Percentiles rank a stretch among this genome's conserved stretches.
phyloP scores from a whole-genome alignment of 2,888 invertebrate genomes.

The Amphimallon solstitiale region DNA sequence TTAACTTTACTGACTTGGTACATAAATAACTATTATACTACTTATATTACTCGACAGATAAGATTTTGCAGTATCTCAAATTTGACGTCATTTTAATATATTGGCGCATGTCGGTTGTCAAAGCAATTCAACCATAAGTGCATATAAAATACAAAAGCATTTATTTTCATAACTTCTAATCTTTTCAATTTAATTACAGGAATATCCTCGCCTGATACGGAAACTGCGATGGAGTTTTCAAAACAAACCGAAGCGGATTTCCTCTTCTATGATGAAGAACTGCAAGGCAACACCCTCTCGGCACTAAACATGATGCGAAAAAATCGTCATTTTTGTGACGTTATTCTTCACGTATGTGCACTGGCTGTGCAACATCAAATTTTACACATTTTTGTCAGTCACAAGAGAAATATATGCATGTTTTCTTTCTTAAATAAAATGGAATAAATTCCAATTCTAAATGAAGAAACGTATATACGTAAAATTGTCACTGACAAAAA shows the following conservation, averaged over 20 bases:
- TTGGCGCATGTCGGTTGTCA: too few species aligned
- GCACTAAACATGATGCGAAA: slow-evolving; percentile 83
- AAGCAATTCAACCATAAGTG: too few species aligned
- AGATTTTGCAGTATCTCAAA: too few species aligned
- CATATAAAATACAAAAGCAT: too few species aligned
- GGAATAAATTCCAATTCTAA: slow-evolving; percentile 15
- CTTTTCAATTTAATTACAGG: slow-evolving; percentile 50
- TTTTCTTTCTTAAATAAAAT: slow-evolving; percentile 1
- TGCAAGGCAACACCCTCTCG: slow-evolving; percentile 71
- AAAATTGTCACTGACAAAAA: slow-evolving; percentile 45
- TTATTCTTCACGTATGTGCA: slow-evolving; percentile 79
- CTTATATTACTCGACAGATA: too few species aligned
- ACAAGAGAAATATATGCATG: slow-evolving; percentile 29
- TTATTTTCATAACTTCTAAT: not conserved
- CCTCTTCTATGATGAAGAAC: slow-evolving; percentile 68
- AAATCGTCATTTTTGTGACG: slow-evolving; percentile 88
- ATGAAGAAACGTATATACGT: slow-evolving; percentile 23
- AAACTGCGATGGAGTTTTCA: slow-evolving; percentile 48
- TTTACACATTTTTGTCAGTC: slow-evolving; percentile 53
- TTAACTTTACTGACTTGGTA: too few species aligned
- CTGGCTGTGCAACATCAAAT: slow-evolving; percentile 53
- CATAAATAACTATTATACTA: too few species aligned
- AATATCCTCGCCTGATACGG: slow-evolving; percentile 47
- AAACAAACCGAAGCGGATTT: slow-evolving; percentile 53
- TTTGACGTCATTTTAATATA: too few species aligned